phyloP scores from a whole-genome alignment of 1,140 invertebrate species.

The Oryctes rhinoceros region DNA sequence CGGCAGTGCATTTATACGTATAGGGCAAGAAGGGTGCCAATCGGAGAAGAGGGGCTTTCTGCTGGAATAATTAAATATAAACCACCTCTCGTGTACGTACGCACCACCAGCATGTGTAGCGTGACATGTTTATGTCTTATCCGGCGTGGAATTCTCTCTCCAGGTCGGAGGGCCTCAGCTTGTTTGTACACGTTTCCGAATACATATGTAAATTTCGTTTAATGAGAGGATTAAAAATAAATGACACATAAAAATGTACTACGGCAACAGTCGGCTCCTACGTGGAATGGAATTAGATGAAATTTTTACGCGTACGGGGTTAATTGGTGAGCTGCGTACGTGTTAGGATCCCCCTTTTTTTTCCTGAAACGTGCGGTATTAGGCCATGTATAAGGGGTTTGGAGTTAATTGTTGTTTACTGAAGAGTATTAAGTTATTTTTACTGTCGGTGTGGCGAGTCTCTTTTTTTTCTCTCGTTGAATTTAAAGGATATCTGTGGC shows the following conservation, averaged over 20 bases:
- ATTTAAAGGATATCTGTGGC: neutral
- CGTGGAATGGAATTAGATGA: slow-evolving; percentile 21
- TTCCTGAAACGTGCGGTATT: neutral
- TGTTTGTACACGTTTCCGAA: slow-evolving; percentile 17
- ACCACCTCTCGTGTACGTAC: neutral
- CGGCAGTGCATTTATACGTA: neutral
- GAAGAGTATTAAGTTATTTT: slow-evolving; percentile 2
- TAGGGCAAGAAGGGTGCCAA: neutral
- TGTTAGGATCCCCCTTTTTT: neutral
- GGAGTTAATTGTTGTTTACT: slow-evolving; percentile 10
- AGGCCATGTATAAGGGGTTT: neutral
- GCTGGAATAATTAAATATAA: slow-evolving; percentile 25
- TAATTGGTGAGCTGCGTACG: neutral
- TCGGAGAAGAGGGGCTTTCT: neutral
- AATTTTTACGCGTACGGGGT: slow-evolving; percentile 9
- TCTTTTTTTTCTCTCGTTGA: neutral
- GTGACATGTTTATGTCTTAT: slow-evolving; percentile 34
- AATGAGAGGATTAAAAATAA: slow-evolving; percentile 36
- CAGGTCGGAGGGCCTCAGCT: neutral
- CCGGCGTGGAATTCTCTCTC: slow-evolving; percentile 14
- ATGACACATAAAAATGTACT: slow-evolving; percentile 37
- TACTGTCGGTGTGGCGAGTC: neutral
- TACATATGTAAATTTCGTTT: slow-evolving; percentile 38
- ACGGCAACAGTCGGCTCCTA: neutral
- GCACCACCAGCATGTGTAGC: slow-evolving; percentile 26